Evolutionary conservation across 2,113 vertebrate species (phyloP), one percentile per base, ranked within the genome.

Genomic region (Oenanthe melanoleuca): DNA sequence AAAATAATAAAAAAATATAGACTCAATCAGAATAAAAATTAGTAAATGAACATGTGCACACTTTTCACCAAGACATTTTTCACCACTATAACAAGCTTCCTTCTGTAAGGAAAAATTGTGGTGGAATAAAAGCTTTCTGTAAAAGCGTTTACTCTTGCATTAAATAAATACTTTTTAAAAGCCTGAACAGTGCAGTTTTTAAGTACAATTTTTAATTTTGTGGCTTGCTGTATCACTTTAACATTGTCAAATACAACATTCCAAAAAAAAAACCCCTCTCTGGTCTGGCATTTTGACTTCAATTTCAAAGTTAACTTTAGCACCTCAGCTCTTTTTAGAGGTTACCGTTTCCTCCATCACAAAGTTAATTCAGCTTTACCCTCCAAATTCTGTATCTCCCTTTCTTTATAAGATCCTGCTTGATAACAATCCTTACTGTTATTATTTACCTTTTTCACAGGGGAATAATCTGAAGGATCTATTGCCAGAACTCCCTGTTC

Each of bases 401-500:
- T 77, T 85, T 55, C 34, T 83, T 78, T 38, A 72, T 42, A 72
- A 59, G 16, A 63, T 34, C 2, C 14, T 38, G 8, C 12, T 42
- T 3, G 13, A 47, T 60, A 25, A 40, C 10, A 20, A 26, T 42
- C 33, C n/a, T 47, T 14, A 17, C 25, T n/a, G 14, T 21, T 53
- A 23, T 13, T 64, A 33, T 9, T 56, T 44, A 86, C 91, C 91
- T 66, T 85, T 59, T 92, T 31, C 29, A 33, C 1, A 2, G 31
- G 31, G 28, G 11, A 84, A 33, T 20, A 86, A 34, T 45, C 64
- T 3, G 89, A 69, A 8, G 40, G 22, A 5, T 37, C 88, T 52
- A 23, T 14, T 53, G 37, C 52, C 49, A 85, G 87, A 57, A 92
- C 64, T 23, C 34, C 83, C 40, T 21, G 75, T 52, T 96, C 97